Percentiles rank a stretch among this genome's conserved stretches.
Evolutionary conservation across 2,888 invertebrate genomes (phyloP).

Genomic region (Schizaphis graminum): DNA sequence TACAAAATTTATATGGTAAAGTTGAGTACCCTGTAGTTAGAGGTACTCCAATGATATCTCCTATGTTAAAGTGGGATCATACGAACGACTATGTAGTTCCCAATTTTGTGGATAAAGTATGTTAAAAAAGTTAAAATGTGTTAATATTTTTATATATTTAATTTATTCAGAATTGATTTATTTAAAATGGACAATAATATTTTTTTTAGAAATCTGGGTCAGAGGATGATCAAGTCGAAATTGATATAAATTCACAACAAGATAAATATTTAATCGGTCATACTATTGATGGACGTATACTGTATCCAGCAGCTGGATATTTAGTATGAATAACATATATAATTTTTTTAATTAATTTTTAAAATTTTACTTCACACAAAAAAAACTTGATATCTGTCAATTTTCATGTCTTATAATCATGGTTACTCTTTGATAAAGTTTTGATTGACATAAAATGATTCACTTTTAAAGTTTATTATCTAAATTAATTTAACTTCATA

Average conservation of each 20-base stretch:
- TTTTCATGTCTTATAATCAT: no score
- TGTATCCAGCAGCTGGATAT: constrained; percentile 67
- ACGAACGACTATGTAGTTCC: constrained; percentile 79
- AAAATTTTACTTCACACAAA: not conserved
- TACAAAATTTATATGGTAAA: constrained; percentile 82
- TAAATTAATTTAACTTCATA: no score
- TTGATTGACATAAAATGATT: no score
- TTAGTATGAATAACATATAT: constrained; percentile 48
- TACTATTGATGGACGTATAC: constrained; percentile 65
- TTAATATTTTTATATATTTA: not conserved
- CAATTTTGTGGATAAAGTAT: constrained; percentile 82
- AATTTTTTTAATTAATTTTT: not conserved
- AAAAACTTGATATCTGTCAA: not conserved
- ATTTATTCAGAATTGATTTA: not conserved
- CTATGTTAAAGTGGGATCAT: constrained; percentile 90
- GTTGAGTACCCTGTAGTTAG: constrained; percentile 86
- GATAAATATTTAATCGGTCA: constrained; percentile 66
- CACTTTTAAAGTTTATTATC: no score
- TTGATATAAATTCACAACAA: constrained; percentile 64
- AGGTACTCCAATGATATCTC: constrained; percentile 87
- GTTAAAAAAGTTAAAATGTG: constrained; percentile 74
- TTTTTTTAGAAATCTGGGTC: constrained; percentile 74
- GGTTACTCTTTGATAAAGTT: no score
- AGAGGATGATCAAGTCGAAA: constrained; percentile 59
- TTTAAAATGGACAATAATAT: no score